Base-by-base conservation (phyloP, 2,113 vertebrate genomes). In the Atlantisia rogersi region DNA sequence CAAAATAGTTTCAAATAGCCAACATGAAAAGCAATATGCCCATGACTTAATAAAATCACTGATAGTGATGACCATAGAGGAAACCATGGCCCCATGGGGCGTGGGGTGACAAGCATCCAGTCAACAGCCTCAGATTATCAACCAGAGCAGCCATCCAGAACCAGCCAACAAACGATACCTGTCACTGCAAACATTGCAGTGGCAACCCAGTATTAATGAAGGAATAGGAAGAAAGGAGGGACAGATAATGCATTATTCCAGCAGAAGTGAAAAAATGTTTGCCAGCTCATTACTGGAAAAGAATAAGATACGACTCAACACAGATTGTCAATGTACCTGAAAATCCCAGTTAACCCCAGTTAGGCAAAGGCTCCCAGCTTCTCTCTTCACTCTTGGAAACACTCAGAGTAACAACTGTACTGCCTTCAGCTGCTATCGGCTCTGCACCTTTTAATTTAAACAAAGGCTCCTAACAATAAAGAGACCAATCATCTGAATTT, bases 1-100 rank as follows among this genome's bases (percentile, higher is more conserved):
- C 5, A 64, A 32, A 91, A 40, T 5, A 7, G 1, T 69, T 94
- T 79, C 65, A 29, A 89, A 63, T 4, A 73, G 40, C 29, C 90
- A 89, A 68, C 58, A 37, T 25, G 69, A 86, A 89, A 88, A 88
- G 77, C 73, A 92, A 40, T 83, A 78, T 69, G 86, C 76, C 77
- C 84, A 40, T 62, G 40, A 65, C 39, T 84, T 64, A 37, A 52
- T 16, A 44, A 44, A 83, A 60, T 25, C 65, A n/a, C n/a, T 9
- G 21, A 25, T 42, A 44, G 37, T 16, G 22, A 75, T 35, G 35
- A 48, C 19, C 17, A 6, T 0, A 1, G 0, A 25, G 55, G 82
- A 60, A 48, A 29, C 29, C 18, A 0, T 0, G 21, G 77, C 26
- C 65, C 21, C 69, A 14, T 0, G 0, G 71, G 37, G 46, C 28